Evolutionary conservation across 2,113 vertebrate genomes (phyloP), one percentile per base, ranked within the genome.

Genomic region (Strix aluco): DNA sequence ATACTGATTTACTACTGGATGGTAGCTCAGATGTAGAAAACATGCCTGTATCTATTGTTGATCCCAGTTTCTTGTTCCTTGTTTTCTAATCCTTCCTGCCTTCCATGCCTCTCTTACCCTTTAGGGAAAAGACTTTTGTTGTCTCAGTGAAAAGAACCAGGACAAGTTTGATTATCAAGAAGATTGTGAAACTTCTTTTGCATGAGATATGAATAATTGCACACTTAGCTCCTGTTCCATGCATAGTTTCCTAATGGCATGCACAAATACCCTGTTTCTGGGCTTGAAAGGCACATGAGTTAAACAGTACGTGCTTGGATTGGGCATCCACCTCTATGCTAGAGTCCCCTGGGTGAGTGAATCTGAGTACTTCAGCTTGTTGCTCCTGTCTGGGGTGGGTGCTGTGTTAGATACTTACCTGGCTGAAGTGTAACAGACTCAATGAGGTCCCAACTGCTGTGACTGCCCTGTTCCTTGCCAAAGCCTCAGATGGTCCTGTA

Each of bases 151-250:
- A 54, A 65, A 78, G 78, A 81, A 88, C 40, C 12, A 3, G 87
- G 84, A 74, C 79, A 67, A 84, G 10, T 93, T 61, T 73, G 84
- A n/a, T 61, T 86, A 78, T 81, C 75, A 49, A 55, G 83, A 59
- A 59, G 80, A 30, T 93, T 91, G 84, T 74, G 90, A 91, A 94
- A 96, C 59, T 70, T 58, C 70, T 88, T 92, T 91, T 86, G 84
- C 90, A 88, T 91, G 93, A 88, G 83, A 79, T 65, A 78, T 40
- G 66, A 88, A 70, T 91, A 72, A 90, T 90, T 92, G 65, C 73
- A 87, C 62, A 26, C 75, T 59, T 86, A 46, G 83, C 87, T 81
- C 46, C 75, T 20, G 79, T 65, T 96, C 38, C 65, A 73, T 19
- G 87, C 54, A 38, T 26, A 59, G 65, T 88, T 96, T 94, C 86